phyloP scores from a whole-genome alignment of 2,797 vertebrate species.

The Enteromius viviparus region DNA sequence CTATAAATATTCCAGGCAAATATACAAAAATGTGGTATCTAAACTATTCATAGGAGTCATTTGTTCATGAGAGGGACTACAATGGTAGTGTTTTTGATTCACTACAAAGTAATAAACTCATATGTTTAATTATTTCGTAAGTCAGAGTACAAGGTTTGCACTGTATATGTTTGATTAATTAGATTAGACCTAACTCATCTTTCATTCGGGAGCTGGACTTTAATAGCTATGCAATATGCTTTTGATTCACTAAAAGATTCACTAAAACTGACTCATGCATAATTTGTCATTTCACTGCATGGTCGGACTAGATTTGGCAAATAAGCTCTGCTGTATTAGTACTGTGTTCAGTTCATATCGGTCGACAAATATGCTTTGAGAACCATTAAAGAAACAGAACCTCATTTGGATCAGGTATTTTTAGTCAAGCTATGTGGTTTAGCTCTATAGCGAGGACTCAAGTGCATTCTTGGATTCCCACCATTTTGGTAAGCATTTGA shows the following conservation, averaged over 20 bases:
- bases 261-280: not conserved
- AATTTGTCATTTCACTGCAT: not conserved
- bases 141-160: not conserved
- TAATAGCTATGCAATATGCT: not conserved
- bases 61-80: not conserved
- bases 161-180: not conserved
- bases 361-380: not conserved
- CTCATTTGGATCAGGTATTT: not conserved
- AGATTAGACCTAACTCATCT: not conserved
- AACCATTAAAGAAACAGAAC: not conserved
- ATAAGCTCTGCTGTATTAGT: not conserved
- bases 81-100: not conserved
- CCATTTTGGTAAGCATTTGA: slow-evolving; percentile 19
- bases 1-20: not conserved
- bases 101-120: not conserved
- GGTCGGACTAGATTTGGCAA: not conserved
- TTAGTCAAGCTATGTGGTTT: not conserved
- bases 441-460: not conserved
- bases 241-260: not conserved
- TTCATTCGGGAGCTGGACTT: not conserved
- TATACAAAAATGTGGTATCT: not conserved
- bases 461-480: slow-evolving; percentile 37
- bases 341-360: not conserved
- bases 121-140: not conserved
- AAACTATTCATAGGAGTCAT: not conserved